These are phyloP conservation scores for Slavum lentiscoides DNA, from an alignment of 2,888 invertebrate species.

Conservation along the genomic window DNA sequence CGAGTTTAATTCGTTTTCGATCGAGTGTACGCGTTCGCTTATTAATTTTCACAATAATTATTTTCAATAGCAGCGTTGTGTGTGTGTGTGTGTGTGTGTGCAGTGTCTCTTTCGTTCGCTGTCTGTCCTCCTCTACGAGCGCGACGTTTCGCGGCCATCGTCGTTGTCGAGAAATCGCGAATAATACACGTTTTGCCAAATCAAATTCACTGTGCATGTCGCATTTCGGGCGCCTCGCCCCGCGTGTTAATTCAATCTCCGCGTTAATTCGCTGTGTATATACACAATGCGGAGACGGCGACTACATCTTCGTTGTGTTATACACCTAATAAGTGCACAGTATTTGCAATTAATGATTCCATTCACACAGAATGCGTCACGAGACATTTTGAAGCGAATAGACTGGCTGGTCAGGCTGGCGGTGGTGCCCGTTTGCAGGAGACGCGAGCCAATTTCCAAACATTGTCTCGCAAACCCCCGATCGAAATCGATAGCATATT, in stretches of 20 bases:
- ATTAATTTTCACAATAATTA: too few relatives aligned
- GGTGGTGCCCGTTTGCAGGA: neutral
- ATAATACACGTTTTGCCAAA: neutral
- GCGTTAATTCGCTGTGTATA: neutral
- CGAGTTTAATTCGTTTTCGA: too few relatives aligned
- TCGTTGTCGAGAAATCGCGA: neutral
- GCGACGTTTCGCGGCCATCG: too few relatives aligned
- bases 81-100: too few relatives aligned
- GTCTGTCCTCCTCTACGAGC: too few relatives aligned
- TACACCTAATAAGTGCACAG: conserved; percentile 13
- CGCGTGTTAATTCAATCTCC: conserved; percentile 24
- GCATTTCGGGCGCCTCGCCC: neutral
- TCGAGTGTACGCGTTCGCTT: too few relatives aligned
- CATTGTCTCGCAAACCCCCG: conserved; percentile 28
- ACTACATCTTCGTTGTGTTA: neutral
- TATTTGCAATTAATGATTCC: conserved; percentile 44
- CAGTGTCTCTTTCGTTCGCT: too few relatives aligned
- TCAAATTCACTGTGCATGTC: conserved; percentile 3
- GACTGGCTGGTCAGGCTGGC: neutral
- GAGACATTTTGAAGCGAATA: conserved; percentile 13
- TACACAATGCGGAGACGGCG: neutral
- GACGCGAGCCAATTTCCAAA: conserved; percentile 34
- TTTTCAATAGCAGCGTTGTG: too few relatives aligned
- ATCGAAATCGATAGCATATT: conserved; percentile 24
- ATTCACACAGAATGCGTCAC: conserved; percentile 24